These are phyloP conservation scores for Phania funesta DNA, from an alignment of 2,888 invertebrate genomes.

Conservation along the genomic window DNA sequence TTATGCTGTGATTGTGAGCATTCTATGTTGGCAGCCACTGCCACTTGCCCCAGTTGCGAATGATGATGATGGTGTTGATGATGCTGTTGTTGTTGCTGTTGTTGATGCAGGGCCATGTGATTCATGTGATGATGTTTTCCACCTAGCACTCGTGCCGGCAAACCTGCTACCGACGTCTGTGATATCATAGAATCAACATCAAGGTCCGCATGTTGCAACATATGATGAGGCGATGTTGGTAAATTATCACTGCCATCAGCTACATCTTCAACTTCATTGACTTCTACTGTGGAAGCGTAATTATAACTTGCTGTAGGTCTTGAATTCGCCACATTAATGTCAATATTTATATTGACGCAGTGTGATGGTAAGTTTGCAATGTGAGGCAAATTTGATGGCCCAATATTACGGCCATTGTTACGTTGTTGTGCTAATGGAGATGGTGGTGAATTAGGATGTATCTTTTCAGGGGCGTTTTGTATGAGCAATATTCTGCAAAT, in stretches of 20 bases:
- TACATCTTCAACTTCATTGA: constrained; percentile 62
- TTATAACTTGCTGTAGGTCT: constrained; percentile 61
- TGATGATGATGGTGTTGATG: constrained; percentile 73
- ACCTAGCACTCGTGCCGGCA: constrained; percentile 46
- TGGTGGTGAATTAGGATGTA: constrained; percentile 83
- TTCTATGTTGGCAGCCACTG: constrained; percentile 85
- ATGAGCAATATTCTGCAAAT: constrained; percentile 90
- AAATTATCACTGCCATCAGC: constrained; percentile 66
- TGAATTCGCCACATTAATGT: constrained; percentile 55
- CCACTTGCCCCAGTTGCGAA: constrained; percentile 74
- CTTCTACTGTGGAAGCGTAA: constrained; percentile 59
- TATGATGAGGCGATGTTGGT: constrained; percentile 72
- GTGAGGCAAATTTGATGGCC: constrained; percentile 65
- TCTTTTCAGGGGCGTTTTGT: constrained; percentile 94
- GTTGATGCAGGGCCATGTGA: constrained; percentile 42
- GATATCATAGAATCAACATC: constrained; percentile 70
- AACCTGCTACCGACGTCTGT: constrained; percentile 52
- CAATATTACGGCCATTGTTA: constrained; percentile 61
- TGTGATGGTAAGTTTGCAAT: constrained; percentile 60
- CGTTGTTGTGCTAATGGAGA: constrained; percentile 81
- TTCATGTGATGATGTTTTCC: constrained; percentile 54
- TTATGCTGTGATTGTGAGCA: constrained; percentile 81
- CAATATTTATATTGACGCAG: constrained; percentile 63
- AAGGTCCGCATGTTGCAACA: constrained; percentile 72
- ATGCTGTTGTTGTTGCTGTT: constrained; percentile 41